These are phyloP conservation scores for Platycercus adscitus DNA, from an alignment of 2,113 vertebrate species.

Conservation along the genomic window DNA sequence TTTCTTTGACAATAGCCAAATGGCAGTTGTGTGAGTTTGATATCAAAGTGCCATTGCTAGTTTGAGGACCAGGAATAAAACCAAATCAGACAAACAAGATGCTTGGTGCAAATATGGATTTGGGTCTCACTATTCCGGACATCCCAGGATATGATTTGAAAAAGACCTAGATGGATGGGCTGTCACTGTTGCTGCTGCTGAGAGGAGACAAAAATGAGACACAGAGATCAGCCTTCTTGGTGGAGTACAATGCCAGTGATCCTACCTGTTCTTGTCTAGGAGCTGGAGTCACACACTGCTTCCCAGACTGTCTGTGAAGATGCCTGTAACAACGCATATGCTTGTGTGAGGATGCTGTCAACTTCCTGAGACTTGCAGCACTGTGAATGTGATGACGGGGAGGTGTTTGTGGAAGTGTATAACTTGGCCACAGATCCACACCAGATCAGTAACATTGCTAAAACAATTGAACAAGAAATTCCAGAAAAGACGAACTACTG, in stretches of 20 bases:
- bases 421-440: constrained; percentile 93
- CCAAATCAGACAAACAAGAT: constrained; percentile 91
- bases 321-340: constrained; percentile 94
- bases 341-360: constrained; percentile 89
- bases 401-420: constrained; percentile 97
- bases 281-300: constrained; percentile 94
- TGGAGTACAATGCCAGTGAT: constrained; percentile 87
- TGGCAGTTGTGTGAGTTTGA: constrained; percentile 97
- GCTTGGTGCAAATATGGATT: constrained; percentile 91
- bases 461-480: constrained; percentile 92
- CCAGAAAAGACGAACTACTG: constrained; percentile 97
- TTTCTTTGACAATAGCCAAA: constrained; percentile 95
- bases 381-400: constrained; percentile 94
- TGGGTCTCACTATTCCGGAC: constrained; percentile 95
- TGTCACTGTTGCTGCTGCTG: constrained; percentile 89
- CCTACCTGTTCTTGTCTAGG: constrained; percentile 91
- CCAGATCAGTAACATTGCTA: constrained; percentile 94
- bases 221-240: constrained; percentile 92
- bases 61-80: constrained; percentile 92
- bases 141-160: constrained; percentile 87
- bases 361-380: constrained; percentile 88
- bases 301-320: constrained; percentile 98
- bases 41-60: constrained; percentile 93
- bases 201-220: constrained; percentile 81
- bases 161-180: constrained; percentile 94